Base-by-base conservation (phyloP, 1,140 invertebrate genomes). In the Palaemon carinicauda region DNA sequence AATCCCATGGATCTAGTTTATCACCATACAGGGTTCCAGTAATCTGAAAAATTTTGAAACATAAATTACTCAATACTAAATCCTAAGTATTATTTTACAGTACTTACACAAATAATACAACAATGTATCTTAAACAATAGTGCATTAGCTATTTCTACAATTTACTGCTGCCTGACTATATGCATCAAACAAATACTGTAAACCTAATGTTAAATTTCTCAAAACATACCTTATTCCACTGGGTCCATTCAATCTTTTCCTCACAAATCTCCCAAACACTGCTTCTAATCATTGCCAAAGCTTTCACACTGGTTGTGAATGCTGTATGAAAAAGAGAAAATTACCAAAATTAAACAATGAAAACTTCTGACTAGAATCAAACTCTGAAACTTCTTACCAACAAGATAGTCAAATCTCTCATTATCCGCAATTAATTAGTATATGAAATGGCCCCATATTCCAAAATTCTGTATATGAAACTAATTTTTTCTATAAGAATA, bases 201-300 rank as follows among this genome's bases (percentile, higher is more conserved):
- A 33, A 1, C 19, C n/a, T n/a, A n/a, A n/a, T n/a, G n/a, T n/a
- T n/a, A n/a, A n/a, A n/a, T n/a, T 27, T 50, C 3, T 60, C 2
- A 29, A 33, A 12, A 3, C 71, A 41, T 31, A 75, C 82, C 82
- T 56, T 83, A 4, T 50, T 50, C 82, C 82, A 83, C 15, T 83
- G 29, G 9, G 21, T n/a, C 10, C 31, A 41, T 7, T 83, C 82
- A 27, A 83, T 31, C 24, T 53, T 83, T 51, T 52, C 52, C 50
- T 77, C 71, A 14, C 73, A 83, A 29, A 86, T 79, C 27, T 86
- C 77, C 84, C 84, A 86, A 60, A 86, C 84, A 80, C 84, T 86
- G 50, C 50, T 19, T 21, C 84, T 50, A 31, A 86, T 80, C 84
- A 86, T 80, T 0, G 75, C 84, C 65, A 86, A 24, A 9, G 84